These are phyloP conservation scores for Trematomus bernacchii DNA, from an alignment of 2,797 vertebrate genomes.

Conservation along the genomic window DNA sequence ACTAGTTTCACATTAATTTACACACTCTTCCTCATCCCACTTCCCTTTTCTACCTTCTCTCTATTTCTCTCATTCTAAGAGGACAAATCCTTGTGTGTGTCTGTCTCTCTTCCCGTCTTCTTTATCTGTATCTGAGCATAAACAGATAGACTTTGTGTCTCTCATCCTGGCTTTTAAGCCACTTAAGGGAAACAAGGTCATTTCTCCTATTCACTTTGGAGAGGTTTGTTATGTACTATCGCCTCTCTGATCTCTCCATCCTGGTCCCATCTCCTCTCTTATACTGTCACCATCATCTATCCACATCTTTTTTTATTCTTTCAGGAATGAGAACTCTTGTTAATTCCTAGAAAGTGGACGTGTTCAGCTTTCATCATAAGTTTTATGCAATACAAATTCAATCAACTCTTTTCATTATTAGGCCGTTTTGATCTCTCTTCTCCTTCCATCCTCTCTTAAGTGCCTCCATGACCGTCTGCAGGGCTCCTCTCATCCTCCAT, in stretches of 20 bases:
- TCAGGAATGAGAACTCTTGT: background rate
- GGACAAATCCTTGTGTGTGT: background rate
- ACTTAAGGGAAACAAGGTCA: constrained; percentile 27
- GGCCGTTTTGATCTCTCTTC: background rate
- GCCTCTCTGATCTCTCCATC: constrained; percentile 14
- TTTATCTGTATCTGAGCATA: constrained; percentile 17
- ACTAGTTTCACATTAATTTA: background rate
- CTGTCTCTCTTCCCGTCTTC: constrained; percentile 4
- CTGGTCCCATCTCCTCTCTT: constrained; percentile 18
- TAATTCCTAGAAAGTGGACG: background rate
- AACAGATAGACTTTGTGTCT: constrained; percentile 7
- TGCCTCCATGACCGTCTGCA: constrained; percentile 22
- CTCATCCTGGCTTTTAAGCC: constrained; percentile 34
- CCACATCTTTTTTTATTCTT: background rate
- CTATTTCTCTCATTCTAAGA: background rate
- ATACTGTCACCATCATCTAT: background rate
- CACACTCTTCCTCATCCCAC: background rate
- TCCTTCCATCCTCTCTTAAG: constrained; percentile 14
- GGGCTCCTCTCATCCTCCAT: constrained; percentile 40
- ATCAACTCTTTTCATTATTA: background rate
- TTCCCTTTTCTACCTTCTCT: background rate
- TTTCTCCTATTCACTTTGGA: constrained; percentile 6
- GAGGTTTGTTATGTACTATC: constrained; percentile 31
- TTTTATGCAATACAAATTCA: background rate
- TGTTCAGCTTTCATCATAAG: background rate